Percentiles rank a stretch among this genome's conserved stretches.
Conservation (phyloP, 2,797 vertebrate species). For the Acanthurus tractus region DNA sequence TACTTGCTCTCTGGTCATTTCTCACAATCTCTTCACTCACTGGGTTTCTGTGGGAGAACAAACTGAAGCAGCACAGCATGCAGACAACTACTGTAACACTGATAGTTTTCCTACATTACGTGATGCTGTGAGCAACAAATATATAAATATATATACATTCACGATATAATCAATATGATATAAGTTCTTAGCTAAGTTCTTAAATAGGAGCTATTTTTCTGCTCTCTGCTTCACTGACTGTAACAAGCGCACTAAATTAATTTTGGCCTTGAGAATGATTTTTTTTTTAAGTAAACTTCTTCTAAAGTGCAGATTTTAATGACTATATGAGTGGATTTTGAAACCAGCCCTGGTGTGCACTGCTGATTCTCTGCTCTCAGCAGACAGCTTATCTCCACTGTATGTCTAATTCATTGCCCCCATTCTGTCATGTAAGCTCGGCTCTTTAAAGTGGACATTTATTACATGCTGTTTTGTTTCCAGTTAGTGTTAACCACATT, state of each 20-base stretch:
- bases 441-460: constrained; percentile 73
- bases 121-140: no score
- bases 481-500: constrained; percentile 80
- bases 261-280: neutral
- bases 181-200: no score
- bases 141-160: no score
- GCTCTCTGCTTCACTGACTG: neutral
- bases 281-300: constrained; percentile 4
- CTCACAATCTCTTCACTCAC: constrained; percentile 14
- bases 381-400: constrained; percentile 44
- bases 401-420: constrained; percentile 78
- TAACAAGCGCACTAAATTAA: constrained; percentile 3
- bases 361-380: constrained; percentile 43
- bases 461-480: constrained; percentile 80
- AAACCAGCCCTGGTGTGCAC: constrained; percentile 22
- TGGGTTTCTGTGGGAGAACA: constrained; percentile 26
- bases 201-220: no score
- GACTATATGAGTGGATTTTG: constrained; percentile 34
- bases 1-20: constrained; percentile 25
- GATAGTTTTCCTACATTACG: no score
- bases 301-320: constrained; percentile 32
- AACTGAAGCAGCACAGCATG: neutral
- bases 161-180: no score
- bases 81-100: neutral
- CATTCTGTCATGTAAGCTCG: constrained; percentile 72